phyloP scores from a whole-genome alignment of 2,888 invertebrate species.

The Polymixis flavicincta region DNA sequence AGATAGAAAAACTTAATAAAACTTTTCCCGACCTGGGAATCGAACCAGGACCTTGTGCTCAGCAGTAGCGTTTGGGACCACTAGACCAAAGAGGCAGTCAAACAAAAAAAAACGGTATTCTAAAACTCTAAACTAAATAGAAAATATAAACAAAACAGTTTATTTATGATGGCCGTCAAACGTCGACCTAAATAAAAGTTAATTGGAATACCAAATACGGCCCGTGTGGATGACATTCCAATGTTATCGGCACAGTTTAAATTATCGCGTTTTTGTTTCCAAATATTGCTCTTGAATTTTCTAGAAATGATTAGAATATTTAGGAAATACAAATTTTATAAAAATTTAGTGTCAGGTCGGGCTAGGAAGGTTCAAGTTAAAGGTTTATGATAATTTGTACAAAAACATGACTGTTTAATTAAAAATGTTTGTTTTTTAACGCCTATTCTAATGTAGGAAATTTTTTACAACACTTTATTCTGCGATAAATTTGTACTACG shows the following conservation, averaged over 20 bases:
- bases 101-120: too few species aligned
- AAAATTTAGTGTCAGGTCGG: too few species aligned
- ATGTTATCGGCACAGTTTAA: constrained; percentile 40
- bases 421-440: not conserved
- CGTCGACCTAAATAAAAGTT: constrained; percentile 54
- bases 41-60: too few species aligned
- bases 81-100: too few species aligned
- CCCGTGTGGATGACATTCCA: constrained; percentile 45
- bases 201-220: constrained; percentile 48
- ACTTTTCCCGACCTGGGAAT: too few species aligned
- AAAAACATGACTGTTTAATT: not conserved
- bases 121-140: constrained; percentile 27
- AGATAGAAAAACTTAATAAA: too few species aligned
- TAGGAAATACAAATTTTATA: too few species aligned
- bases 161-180: constrained; percentile 33
- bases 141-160: constrained; percentile 18
- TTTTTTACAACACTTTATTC: not conserved
- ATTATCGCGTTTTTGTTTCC: constrained; percentile 47
- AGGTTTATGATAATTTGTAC: not conserved
- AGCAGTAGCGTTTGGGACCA: too few species aligned
- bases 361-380: not conserved
- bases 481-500: too few species aligned
- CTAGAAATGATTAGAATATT: constrained; percentile 12
- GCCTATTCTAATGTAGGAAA: not conserved
- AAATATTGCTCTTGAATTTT: constrained; percentile 25